Percentiles rank a stretch among this genome's conserved stretches.
These are phyloP conservation scores for Mythimna vitellina DNA, from an alignment of 2,888 invertebrate species.

Conservation along the genomic window DNA sequence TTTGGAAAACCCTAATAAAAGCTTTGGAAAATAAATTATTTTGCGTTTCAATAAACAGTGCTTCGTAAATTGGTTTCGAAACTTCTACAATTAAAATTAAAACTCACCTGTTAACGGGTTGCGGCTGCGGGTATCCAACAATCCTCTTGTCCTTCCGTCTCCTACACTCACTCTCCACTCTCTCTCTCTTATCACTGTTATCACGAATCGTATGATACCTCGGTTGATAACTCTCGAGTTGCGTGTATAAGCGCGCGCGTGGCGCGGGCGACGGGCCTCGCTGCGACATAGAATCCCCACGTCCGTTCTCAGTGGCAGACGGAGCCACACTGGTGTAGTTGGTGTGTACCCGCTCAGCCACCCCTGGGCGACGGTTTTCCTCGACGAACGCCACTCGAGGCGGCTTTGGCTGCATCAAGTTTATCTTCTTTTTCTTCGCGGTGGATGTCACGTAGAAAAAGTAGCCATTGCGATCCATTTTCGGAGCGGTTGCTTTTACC, in stretches of 20 bases:
- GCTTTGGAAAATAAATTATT: background rate
- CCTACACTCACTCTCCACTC: constrained; percentile 86
- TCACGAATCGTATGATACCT: constrained; percentile 88
- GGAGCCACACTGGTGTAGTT: constrained; percentile 79
- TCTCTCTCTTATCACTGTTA: constrained; percentile 86
- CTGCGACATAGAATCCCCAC: constrained; percentile 81
- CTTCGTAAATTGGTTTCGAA: background rate
- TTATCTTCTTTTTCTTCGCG: constrained; percentile 90
- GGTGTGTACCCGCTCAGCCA: constrained; percentile 78
- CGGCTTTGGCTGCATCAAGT: constrained; percentile 87
- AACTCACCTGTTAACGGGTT: constrained; percentile 79
- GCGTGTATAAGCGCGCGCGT: constrained; percentile 86
- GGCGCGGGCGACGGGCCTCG: constrained; percentile 82
- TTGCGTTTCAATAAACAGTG: background rate
- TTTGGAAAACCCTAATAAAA: background rate
- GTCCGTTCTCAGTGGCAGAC: constrained; percentile 78
- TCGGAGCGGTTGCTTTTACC: constrained; percentile 87
- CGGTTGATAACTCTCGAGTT: constrained; percentile 89
- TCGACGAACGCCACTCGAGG: constrained; percentile 86
- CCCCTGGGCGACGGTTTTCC: constrained; percentile 84
- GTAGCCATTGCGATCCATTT: constrained; percentile 89
- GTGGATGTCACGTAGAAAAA: constrained; percentile 88
- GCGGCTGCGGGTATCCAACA: constrained; percentile 73
- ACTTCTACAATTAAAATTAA: constrained; percentile 14
- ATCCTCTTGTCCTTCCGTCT: constrained; percentile 82